These are phyloP conservation scores for Metaphire vulgaris DNA, from an alignment of 1,140 invertebrate genomes.

Conservation along the genomic window DNA sequence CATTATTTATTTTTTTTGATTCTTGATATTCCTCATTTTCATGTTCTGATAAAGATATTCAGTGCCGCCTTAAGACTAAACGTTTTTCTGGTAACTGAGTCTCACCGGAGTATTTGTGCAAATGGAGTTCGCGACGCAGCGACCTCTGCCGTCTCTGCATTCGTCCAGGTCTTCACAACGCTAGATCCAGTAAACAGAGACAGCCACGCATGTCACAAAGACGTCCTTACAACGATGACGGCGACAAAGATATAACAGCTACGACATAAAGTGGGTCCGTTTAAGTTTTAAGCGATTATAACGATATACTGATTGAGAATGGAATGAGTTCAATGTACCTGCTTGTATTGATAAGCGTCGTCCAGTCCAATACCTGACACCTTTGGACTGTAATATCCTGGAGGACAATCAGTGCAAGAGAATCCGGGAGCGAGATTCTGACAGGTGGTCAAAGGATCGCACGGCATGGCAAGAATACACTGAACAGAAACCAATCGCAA, in stretches of 20 bases:
- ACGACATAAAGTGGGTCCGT: too few species aligned
- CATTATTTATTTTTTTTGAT: too few species aligned
- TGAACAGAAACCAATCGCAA: neutral
- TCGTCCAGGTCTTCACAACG: constrained; percentile 80
- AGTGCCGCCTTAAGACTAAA: too few species aligned
- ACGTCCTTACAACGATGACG: too few species aligned
- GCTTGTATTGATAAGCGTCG: neutral
- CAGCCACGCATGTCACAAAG: too few species aligned
- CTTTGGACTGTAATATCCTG: constrained; percentile 52
- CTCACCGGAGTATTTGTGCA: constrained; percentile 69
- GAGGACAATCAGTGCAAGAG: constrained; percentile 59
- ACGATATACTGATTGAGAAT: too few species aligned
- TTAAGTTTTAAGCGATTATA: too few species aligned
- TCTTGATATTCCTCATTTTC: too few species aligned
- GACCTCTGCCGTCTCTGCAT: constrained; percentile 68
- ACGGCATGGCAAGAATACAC: constrained; percentile 56
- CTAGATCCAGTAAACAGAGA: constrained; percentile 31
- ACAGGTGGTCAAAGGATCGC: constrained; percentile 71
- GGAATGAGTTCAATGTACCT: neutral
- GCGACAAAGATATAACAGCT: too few species aligned
- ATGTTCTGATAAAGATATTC: too few species aligned
- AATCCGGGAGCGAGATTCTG: constrained; percentile 77
- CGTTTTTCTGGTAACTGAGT: too few species aligned
- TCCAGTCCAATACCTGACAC: neutral
- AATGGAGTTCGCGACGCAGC: constrained; percentile 69